Evolutionary conservation across 2,888 invertebrate genomes (phyloP), one percentile per base, ranked within the genome.

Genomic region (Cancer borealis): DNA sequence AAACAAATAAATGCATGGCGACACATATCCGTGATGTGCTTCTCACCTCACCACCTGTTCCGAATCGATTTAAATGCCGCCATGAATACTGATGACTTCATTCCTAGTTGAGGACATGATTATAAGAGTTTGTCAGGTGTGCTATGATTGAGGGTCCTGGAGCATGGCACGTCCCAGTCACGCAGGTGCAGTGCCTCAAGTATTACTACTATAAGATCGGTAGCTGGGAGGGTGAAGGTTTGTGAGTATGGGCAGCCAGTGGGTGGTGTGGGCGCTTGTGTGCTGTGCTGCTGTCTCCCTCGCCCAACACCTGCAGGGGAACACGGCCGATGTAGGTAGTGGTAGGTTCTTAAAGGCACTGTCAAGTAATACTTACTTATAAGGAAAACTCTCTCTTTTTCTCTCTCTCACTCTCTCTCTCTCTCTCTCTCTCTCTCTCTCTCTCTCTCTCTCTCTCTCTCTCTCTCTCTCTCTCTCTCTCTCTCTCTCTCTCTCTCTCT

Each of bases 21-120:
- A n/a, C 4, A 73, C 73, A 6, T 21, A 5, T n/a, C 26, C 26
- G 73, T n/a, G 73, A 73, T 8, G 10, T 26, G 26, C 26, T 73
- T 26, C 73, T 73, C 73, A n/a, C n/a, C 73, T n/a, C 73, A 26
- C 73, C 73, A 73, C n/a, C 10, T 73, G 73, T 8, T 73, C 73
- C 73, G n/a, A 73, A 73, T 73, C 73, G 73, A 73, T 73, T 73
- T 73, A 73, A 73, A 73, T 26, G 73, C 73, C 73, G 73, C 26
- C 26, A 73, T 73, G 26, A 73, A 73, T 73, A 73, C 73, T 73
- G 21, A 73, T 3, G n/a, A n/a, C 73, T 73, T 73, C 73, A 73
- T 73, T 73, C 73, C 73, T n/a, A 26, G 73, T 26, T n/a, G n/a
- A 26, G 73, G 73, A 6, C 73, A 73, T 73, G 73, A 73, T 54